Evolutionary conservation across 1,140 invertebrate genomes (phyloP).

Genomic region (Pararge aegeria): DNA sequence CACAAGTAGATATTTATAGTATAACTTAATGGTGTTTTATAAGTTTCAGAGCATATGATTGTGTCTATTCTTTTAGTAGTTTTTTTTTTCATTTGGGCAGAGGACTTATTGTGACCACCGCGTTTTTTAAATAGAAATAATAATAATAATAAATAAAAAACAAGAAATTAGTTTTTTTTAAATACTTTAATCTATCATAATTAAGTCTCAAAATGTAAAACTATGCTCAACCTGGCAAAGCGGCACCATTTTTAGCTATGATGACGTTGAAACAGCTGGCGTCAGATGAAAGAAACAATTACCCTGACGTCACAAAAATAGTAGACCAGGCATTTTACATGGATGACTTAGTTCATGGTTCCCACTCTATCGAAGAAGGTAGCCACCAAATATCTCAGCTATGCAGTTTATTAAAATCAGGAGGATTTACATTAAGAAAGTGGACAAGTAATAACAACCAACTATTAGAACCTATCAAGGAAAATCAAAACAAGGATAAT

Average conservation of each 20-base stretch:
- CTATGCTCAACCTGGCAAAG: not conserved
- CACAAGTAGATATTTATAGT: too few relatives aligned
- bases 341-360: constrained; percentile 13
- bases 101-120: too few relatives aligned
- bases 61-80: too few relatives aligned
- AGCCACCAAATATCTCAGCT: not conserved
- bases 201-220: too few relatives aligned
- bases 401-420: constrained; percentile 1
- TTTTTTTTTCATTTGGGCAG: too few relatives aligned
- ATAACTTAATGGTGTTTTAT: too few relatives aligned
- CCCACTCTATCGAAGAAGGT: not conserved
- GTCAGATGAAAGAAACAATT: not conserved
- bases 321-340: constrained; percentile 11
- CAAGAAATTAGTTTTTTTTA: too few relatives aligned
- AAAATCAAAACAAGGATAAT: constrained; percentile 19
- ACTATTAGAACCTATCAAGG: constrained; percentile 8
- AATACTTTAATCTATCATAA: too few relatives aligned
- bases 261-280: constrained; percentile 8
- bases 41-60: too few relatives aligned
- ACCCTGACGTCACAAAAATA: not conserved
- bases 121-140: too few relatives aligned
- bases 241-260: constrained; percentile 13
- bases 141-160: too few relatives aligned
- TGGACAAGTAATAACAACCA: constrained; percentile 23
- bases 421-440: constrained; percentile 27